Base-by-base conservation (phyloP, 2,113 vertebrate genomes). In the Pyrgilauda ruficollis region DNA sequence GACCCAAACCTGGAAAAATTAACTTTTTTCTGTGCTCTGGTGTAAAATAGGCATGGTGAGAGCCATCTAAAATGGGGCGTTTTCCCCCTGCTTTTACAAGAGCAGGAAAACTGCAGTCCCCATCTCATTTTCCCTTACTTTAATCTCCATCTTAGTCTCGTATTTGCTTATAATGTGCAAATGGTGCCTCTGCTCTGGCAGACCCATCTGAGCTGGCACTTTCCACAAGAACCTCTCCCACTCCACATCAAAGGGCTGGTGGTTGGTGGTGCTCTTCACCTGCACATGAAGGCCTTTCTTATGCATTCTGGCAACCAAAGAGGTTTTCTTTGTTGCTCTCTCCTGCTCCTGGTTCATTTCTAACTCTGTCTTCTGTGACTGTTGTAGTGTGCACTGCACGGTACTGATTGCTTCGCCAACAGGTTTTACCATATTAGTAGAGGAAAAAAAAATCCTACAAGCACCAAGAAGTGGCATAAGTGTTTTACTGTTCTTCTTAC, bases 181-280 rank as follows among this genome's bases (percentile, higher is more conserved):
- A 67, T 84, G 63, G 22, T 59, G n/a, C 46, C 70, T 86, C 64
- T 95, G 75, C 56, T 52, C 35, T 80, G 44, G 75, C 67, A 93
- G 72, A 84, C 14, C 35, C 35, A 23, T 47, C 50, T 89, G 73
- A 93, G 76, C n/a, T 86, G 73, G 81, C 64, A 49, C 80, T 89
- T 92, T 90, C 68, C 76, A 24, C 35, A 78, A 72, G 88, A 90
- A 70, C 73, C 66, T 95, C 80, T 96, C 88, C 66, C 61, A 78
- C 58, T 72, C 76, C 93, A 89, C 89, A 86, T 95, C 92, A 97
- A 92, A 90, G 88, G 35, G 3, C 5, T 55, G 15, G 64, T 91
- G 90, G 59, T 61, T 93, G 22, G 28, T 86, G 64, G 72, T 77
- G 28, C 87, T 90, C 72, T 92, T 56, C 64, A 92, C 59, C 84